Conservation (phyloP, 2,113 vertebrate genomes). For the Cranoglanis bouderius region DNA sequence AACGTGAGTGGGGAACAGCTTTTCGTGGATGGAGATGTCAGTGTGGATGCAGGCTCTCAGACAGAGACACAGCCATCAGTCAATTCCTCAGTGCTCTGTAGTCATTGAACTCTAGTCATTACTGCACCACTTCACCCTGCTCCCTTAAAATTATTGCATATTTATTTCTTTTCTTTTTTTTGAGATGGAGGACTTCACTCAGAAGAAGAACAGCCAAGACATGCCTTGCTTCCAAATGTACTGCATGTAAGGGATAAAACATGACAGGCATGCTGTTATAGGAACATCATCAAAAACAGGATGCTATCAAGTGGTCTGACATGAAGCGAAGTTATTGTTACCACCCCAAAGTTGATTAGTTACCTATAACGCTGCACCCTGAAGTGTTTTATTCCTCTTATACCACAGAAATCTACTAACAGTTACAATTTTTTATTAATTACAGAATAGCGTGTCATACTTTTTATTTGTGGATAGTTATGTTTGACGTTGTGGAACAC, state of each 20-base stretch:
- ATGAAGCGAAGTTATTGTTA: background rate
- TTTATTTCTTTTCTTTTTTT: background rate
- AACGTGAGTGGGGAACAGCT: conserved; percentile 36
- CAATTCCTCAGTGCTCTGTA: background rate
- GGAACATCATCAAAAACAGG: background rate
- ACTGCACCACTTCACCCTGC: background rate
- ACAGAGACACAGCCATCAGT: background rate
- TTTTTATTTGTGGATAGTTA: background rate
- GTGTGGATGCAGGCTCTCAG: background rate
- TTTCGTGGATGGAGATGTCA: conserved; percentile 2
- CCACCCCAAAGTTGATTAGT: background rate
- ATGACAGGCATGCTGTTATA: background rate
- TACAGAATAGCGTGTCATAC: background rate
- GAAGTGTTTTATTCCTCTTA: background rate
- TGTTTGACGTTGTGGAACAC: background rate
- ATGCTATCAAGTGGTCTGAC: background rate
- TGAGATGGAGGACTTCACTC: background rate
- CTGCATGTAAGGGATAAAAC: background rate
- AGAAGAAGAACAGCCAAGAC: background rate
- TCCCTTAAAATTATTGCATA: background rate
- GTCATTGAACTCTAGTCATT: background rate
- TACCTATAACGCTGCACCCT: background rate
- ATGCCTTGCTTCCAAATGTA: background rate
- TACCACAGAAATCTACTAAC: background rate
- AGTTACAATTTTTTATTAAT: background rate